phyloP scores from a whole-genome alignment of 2,797 vertebrate species.

The Strix occidentalis region DNA sequence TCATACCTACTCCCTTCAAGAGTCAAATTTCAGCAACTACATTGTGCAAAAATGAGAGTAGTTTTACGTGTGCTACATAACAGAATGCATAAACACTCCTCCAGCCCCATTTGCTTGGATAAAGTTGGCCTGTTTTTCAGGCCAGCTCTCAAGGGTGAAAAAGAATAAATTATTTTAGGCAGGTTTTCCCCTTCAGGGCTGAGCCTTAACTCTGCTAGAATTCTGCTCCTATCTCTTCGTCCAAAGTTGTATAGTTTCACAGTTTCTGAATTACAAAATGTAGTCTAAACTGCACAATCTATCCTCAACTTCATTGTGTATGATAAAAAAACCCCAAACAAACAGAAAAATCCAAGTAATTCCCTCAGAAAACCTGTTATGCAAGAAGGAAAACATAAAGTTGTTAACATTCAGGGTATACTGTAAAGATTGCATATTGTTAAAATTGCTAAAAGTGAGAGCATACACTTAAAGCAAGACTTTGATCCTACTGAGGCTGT shows the following conservation, averaged over 20 bases:
- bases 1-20: background rate
- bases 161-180: background rate
- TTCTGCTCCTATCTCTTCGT: background rate
- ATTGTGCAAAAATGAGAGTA: background rate
- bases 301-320: background rate
- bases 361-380: background rate
- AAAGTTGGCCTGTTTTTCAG: background rate
- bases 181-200: conserved; percentile 18
- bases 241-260: background rate
- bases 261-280: background rate
- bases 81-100: background rate
- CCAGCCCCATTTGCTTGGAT: background rate
- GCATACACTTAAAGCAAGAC: background rate
- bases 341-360: background rate
- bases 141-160: conserved; percentile 11
- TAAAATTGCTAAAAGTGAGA: background rate
- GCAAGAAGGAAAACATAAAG: background rate
- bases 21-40: background rate
- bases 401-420: background rate
- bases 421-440: background rate
- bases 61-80: background rate
- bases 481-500: background rate
- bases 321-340: background rate
- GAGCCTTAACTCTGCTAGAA: background rate
- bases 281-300: background rate